A percentile compares a stretch with the other conserved stretches of the same genome.
These are phyloP conservation scores for Limnodromus scolopaceus DNA, from an alignment of 2,797 vertebrate genomes.

Conservation along the genomic window DNA sequence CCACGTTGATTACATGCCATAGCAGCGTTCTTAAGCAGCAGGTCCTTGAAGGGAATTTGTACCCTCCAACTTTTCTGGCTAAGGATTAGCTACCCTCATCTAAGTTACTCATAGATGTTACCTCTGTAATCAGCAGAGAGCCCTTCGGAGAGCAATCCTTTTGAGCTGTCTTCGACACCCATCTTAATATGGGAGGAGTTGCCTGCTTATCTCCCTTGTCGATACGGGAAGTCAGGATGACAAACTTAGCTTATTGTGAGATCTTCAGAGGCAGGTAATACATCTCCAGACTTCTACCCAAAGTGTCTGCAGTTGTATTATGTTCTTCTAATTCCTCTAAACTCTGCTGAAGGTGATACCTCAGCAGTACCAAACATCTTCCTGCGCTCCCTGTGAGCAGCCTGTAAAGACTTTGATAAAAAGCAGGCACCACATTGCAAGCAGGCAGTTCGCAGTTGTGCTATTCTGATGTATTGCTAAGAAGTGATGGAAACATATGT, in stretches of 20 bases:
- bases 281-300: background rate
- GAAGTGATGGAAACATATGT: background rate
- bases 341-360: background rate
- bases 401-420: background rate
- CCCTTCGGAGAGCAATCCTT: background rate
- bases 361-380: background rate
- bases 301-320: background rate
- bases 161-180: background rate
- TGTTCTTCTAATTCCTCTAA: background rate
- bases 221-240: background rate
- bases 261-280: background rate
- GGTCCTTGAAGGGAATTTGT: background rate
- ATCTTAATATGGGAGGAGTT: background rate
- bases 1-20: background rate
- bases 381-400: background rate
- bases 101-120: background rate
- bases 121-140: background rate
- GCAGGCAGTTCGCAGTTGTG: background rate
- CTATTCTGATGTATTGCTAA: background rate
- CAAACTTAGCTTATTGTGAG: background rate
- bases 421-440: background rate
- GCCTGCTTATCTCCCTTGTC: background rate
- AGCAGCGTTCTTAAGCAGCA: background rate
- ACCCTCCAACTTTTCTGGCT: background rate
- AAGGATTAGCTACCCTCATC: background rate